Conservation (phyloP, 2,113 vertebrate genomes). For the Hucho hucho region DNA sequence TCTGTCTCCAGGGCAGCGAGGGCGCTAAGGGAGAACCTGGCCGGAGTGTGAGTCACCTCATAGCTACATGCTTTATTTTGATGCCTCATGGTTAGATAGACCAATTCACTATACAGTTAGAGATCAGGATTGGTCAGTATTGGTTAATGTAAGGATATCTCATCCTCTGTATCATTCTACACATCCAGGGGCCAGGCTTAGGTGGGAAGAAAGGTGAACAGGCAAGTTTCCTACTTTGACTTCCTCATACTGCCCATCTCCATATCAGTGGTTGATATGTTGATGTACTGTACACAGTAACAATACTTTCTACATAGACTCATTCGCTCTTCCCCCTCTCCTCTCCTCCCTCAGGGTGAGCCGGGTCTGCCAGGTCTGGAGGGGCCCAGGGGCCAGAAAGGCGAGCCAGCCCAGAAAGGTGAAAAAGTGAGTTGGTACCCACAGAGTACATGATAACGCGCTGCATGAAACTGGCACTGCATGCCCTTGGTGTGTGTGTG, state of each 20-base stretch:
- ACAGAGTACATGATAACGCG: not conserved
- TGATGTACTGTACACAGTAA: not conserved
- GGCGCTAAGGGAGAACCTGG: constrained; percentile 83
- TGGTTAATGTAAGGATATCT: not conserved
- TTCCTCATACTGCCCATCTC: not conserved
- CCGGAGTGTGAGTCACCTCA: constrained; percentile 73
- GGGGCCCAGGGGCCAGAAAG: constrained; percentile 75
- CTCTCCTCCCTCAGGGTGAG: constrained; percentile 72
- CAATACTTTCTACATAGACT: not conserved
- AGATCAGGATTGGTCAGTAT: not conserved
- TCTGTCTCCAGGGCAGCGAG: constrained; percentile 78
- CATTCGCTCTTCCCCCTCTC: not conserved
- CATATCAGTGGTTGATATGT: not conserved
- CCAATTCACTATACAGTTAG: not conserved
- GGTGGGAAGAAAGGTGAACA: constrained; percentile 73
- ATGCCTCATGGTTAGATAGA: not conserved
- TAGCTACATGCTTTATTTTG: not conserved
- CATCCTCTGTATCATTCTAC: constrained; percentile 24
- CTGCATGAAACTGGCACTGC: not conserved
- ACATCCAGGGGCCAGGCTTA: constrained; percentile 53
- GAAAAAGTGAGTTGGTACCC: constrained; percentile 73
- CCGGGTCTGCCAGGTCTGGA: constrained; percentile 73
- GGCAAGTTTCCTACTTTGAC: constrained; percentile 47
- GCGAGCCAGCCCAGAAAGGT: constrained; percentile 75
- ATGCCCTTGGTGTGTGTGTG: not conserved